Conservation (phyloP, 2,888 invertebrate species). For the Synanthedon myopaeformis region DNA sequence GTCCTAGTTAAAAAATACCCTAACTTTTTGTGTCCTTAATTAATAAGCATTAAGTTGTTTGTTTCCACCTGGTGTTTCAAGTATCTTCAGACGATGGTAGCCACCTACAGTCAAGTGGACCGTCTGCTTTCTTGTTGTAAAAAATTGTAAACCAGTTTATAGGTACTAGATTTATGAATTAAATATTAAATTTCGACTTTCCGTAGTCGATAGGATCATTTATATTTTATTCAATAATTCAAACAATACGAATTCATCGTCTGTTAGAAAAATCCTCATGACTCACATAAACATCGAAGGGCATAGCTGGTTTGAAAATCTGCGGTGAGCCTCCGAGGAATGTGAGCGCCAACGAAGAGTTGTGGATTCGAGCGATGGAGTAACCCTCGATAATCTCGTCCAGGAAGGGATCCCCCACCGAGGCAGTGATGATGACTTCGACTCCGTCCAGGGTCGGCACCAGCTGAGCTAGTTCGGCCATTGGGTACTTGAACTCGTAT, state of each 20-base stretch:
- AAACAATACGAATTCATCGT: neutral
- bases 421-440: conserved; percentile 86
- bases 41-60: too few relatives aligned
- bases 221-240: too few relatives aligned
- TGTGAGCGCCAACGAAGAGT: conserved; percentile 84
- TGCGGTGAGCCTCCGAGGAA: conserved; percentile 93
- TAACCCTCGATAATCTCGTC: conserved; percentile 88
- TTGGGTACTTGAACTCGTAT: conserved; percentile 87
- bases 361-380: conserved; percentile 87
- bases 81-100: too few relatives aligned
- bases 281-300: conserved; percentile 85
- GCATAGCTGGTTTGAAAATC: conserved; percentile 96
- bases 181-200: too few relatives aligned
- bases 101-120: too few relatives aligned
- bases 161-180: conserved; percentile 8
- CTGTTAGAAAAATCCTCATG: neutral
- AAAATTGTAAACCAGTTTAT: too few relatives aligned
- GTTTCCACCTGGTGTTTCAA: too few relatives aligned
- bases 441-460: conserved; percentile 79
- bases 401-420: conserved; percentile 88
- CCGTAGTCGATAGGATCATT: too few relatives aligned
- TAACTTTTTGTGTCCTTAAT: too few relatives aligned
- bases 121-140: too few relatives aligned
- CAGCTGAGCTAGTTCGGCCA: conserved; percentile 78
- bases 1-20: too few relatives aligned